Base-by-base conservation (phyloP, 2,113 vertebrate species). In the Paralichthys olivaceus region DNA sequence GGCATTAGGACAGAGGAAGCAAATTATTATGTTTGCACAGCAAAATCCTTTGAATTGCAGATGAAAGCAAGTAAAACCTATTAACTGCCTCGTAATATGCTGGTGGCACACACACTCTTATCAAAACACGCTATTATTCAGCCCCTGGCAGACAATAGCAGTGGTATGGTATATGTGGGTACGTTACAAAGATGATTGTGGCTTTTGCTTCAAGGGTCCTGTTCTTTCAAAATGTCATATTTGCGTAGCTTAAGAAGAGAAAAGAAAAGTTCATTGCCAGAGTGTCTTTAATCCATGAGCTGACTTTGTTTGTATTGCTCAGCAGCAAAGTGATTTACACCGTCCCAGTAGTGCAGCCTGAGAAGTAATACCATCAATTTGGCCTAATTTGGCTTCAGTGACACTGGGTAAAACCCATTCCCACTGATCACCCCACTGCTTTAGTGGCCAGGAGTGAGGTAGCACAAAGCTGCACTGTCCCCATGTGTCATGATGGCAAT, bases 211-310 rank as follows among this genome's bases (percentile, higher is more conserved):
- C 23, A 61, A 85, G 84, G 81, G 63, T 80, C 68, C 51, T 62
- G 63, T 84, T 87, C 72, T 78, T 81, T 89, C 40, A 61, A 88
- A 93, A 91, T 91, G 91, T 86, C 89, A 84, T 83, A 86, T 91
- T 90, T 87, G 67, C 28, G 59, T 79, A 62, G 81, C 72, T 63
- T 43, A 51, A 79, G 61, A 77, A 54, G 47, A 79, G 74, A 73
- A 77, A 77, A 83, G 69, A 81, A 77, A 88, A 83, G 78, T 87
- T 89, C 75, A 90, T 29, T 64, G 68, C 56, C 51, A 61, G 72
- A 79, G 62, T 79, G 69, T 84, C 67, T 86, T 89, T 81, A 91
- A 90, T 87, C 72, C 71, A 71, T n/a, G 58, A 45, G 57, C 56
- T 83, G 90, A 83, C 88, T 61, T 86, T 19, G 58, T 84, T 86